phyloP scores from a whole-genome alignment of 2,113 vertebrate species.

The Dromaius novaehollandiae region DNA sequence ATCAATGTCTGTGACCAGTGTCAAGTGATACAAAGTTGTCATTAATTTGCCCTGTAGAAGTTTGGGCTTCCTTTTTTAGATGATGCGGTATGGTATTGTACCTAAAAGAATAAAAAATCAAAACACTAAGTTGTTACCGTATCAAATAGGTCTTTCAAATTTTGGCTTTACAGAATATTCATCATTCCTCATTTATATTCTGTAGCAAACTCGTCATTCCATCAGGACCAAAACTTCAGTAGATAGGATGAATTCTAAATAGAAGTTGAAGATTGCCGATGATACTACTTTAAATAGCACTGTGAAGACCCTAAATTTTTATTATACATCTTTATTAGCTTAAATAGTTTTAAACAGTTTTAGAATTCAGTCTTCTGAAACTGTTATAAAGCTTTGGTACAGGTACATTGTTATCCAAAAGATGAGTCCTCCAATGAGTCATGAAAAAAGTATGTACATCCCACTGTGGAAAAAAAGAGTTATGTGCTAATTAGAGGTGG shows the following conservation, averaged over 20 bases:
- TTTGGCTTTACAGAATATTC: background rate
- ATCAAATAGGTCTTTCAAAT: background rate
- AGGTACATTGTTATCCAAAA: background rate
- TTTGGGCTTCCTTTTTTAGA: background rate
- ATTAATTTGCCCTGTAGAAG: background rate
- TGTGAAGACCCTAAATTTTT: background rate
- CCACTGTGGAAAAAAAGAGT: background rate
- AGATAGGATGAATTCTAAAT: background rate
- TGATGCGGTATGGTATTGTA: background rate
- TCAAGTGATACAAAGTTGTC: background rate
- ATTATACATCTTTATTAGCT: background rate
- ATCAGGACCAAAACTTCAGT: background rate
- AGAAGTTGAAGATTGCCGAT: background rate
- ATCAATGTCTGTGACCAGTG: background rate
- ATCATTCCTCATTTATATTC: rapidly evolving
- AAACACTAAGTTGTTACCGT: background rate
- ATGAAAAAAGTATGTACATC: background rate
- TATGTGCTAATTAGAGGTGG: background rate
- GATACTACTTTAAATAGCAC: background rate
- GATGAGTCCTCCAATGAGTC: slow-evolving; percentile 29
- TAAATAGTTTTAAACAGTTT: background rate
- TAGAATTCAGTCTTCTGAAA: background rate
- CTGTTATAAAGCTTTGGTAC: background rate
- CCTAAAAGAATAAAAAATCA: background rate
- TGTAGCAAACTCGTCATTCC: background rate